Base-by-base conservation (phyloP, 2,113 vertebrate species). In the Saccopteryx bilineata region DNA sequence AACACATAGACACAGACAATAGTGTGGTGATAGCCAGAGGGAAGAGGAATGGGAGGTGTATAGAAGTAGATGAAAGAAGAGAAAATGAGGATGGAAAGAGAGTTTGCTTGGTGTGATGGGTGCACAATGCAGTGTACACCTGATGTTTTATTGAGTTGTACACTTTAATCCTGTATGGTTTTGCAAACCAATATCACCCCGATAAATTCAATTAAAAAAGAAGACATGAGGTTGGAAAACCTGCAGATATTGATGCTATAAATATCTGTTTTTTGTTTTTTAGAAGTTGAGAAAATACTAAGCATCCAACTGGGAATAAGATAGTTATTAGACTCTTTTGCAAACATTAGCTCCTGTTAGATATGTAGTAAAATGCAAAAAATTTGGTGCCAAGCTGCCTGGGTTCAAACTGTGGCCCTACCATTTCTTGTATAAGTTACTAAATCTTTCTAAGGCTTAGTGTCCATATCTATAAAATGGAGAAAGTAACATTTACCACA, bases 201-300 rank as follows among this genome's bases (percentile, higher is more conserved):
- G 15, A 31, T 66, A 66, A 66, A 66, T 31, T 31, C 31, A 31
- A 31, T n/a, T 66, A 66, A 66, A 66, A 66, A 14, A 66, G 39
- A 94, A 91, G 90, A 76, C 10, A 23, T 33, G 14, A 83, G 23
- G 60, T n/a, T 52, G 26, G 60, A 84, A 88, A 79, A 10, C 17
- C 24, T 79, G 12, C 9, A 71, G 83, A 87, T 71, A n/a, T 15
- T 56, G n/a, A 87, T 23, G 39, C 17, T n/a, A 61, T n/a, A 31
- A 76, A 84, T 48, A 6, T 33, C 58, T 86, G n/a, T 54, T 60
- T 65, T 61, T 54, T 11, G 33, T 21, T 75, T 93, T 91, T 86
- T 33, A 90, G 82, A 89, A 78, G 85, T 86, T 68, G 82, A 78
- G 78, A 94, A 94, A 94, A 82, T 48, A 75, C 76, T 26, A 90